These are phyloP conservation scores for Lypha dubia DNA, from an alignment of 2,888 invertebrate species.

Conservation along the genomic window DNA sequence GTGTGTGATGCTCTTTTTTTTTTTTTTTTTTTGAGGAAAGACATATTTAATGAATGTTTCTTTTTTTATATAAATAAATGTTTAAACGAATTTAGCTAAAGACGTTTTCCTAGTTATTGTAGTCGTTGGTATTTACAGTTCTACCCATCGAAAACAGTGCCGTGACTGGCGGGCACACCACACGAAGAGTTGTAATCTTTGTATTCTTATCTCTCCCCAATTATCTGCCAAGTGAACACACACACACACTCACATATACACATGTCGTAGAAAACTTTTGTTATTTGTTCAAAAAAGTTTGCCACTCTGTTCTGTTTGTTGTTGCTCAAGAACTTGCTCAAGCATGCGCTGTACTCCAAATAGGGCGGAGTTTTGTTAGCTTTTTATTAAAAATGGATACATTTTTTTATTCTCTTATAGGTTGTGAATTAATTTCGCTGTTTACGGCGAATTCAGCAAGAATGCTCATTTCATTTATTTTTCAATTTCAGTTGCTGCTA, in stretches of 20 bases:
- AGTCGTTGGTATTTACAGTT: not conserved
- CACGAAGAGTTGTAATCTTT: conserved; percentile 72
- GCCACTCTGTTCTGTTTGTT: conserved; percentile 14
- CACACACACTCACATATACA: conserved; percentile 5
- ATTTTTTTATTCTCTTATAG: conserved; percentile 25
- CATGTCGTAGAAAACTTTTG: conserved; percentile 8
- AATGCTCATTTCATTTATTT: conserved; percentile 13
- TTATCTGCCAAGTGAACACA: conserved; percentile 78
- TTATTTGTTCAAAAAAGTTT: conserved; percentile 29
- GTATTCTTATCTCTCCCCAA: conserved; percentile 82
- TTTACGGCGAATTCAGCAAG: conserved; percentile 45
- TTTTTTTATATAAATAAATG: conserved; percentile 22
- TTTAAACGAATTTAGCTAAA: not conserved
- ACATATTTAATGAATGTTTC: conserved; percentile 50
- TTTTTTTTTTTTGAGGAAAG: conserved; percentile 30
- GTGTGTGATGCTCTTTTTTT: conserved; percentile 60
- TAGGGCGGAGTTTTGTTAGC: conserved; percentile 58
- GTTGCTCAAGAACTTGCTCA: conserved; percentile 25
- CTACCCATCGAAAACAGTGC: conserved; percentile 48
- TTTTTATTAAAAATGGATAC: conserved; percentile 47
- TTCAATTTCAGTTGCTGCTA: conserved; percentile 2
- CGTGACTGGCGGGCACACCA: conserved; percentile 81
- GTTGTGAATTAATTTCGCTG: conserved; percentile 36
- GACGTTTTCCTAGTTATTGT: conserved; percentile 46
- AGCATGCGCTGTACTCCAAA: conserved; percentile 59